Base-by-base conservation (phyloP, 1,140 invertebrate genomes). In the Brachionus angularis region DNA sequence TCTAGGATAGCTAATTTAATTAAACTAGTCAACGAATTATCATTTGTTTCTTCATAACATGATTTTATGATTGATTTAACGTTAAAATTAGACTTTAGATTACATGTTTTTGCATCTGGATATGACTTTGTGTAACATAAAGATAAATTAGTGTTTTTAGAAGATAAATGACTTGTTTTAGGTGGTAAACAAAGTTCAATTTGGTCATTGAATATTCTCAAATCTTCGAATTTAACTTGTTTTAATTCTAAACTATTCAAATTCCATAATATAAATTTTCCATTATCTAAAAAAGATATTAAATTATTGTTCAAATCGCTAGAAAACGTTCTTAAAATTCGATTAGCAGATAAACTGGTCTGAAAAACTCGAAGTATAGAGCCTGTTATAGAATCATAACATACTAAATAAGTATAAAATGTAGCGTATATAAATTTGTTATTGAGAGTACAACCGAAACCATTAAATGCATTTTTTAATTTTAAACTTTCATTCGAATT, bases 161-260 rank as follows among this genome's bases (percentile, higher is more conserved):
- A 21, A 12, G 34, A 58, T 23, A 39, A 39, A 21, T 58, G 53
- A 18, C 3, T 8, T 39, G 39, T 58, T 58, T 58, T 18, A 23
- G 53, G 53, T 3, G 21, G n/a, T 14, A 14, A 27, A 25, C 53
- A 58, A 21, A 18, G 5, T 12, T 58, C 53, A 14, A 58, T 58
- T 58, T 58, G 36, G 23, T 7, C 39, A 58, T 58, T 58, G n/a
- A 58, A 58, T 23, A 58, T 58, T 58, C n/a, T 36, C 14, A 39
- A 34, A 23, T 58, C 53, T 23, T 58, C 53, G 21, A 58, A 58
- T 16, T 39, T 36, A 1, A 58, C n/a, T 8, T 39, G 21, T 5
- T 58, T 36, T 18, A 39, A 39, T 12, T 39, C 33, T 2, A 58
- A 39, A n/a, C 33, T 36, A 10, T 58, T 36, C 8, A 58, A 58